Conservation (phyloP, 2,797 vertebrate genomes). For the Cygnus olor region DNA sequence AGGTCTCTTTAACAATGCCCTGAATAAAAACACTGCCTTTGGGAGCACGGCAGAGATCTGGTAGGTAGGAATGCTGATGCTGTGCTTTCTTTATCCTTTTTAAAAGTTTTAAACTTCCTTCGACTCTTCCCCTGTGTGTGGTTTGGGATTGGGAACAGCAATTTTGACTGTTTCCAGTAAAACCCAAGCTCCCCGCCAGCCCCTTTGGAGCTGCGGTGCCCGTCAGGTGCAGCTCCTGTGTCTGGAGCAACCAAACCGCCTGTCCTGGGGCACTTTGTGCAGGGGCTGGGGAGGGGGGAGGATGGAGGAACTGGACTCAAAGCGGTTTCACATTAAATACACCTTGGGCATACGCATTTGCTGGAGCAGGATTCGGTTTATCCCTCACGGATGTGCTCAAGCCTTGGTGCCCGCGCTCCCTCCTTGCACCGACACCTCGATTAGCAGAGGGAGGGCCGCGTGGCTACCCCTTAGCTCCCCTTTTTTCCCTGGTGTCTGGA, state of each 20-base stretch:
- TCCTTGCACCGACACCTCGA: fast-evolving
- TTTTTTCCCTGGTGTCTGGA: background rate
- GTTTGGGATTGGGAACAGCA: background rate
- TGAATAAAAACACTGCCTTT: background rate
- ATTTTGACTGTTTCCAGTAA: background rate
- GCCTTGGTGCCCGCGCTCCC: fast-evolving
- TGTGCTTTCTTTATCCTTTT: background rate
- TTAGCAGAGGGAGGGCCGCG: background rate
- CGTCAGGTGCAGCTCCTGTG: fast-evolving
- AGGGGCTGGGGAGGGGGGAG: background rate
- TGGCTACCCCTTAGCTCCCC: background rate
- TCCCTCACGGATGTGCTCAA: background rate
- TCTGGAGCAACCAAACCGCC: background rate
- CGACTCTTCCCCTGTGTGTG: background rate
- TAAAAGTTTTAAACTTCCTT: background rate
- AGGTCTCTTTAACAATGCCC: background rate
- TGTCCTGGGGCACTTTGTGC: background rate
- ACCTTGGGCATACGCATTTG: fast-evolving
- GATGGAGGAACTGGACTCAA: background rate
- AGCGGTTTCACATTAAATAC: background rate
- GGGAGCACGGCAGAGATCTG: background rate
- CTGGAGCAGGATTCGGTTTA: background rate
- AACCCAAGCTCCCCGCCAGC: fast-evolving
- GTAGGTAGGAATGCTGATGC: background rate
- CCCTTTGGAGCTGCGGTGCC: background rate